Evolutionary conservation across 1,140 invertebrate species (phyloP).

Genomic region (Chelonus insularis): DNA sequence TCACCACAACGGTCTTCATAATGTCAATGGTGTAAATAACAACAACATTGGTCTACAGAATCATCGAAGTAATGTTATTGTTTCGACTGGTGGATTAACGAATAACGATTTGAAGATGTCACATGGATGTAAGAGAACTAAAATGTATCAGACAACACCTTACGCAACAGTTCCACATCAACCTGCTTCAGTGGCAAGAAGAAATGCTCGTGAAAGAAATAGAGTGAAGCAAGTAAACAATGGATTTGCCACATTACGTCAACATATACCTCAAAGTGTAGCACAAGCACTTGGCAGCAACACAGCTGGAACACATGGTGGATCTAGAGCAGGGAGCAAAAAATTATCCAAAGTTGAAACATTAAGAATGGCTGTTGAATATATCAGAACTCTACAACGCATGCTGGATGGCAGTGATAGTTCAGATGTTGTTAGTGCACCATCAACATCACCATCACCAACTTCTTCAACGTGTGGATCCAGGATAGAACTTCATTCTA

Average conservation of each 20-base stretch:
- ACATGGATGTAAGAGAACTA: constrained; percentile 43
- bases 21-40: constrained; percentile 18
- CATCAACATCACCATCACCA: constrained; percentile 37
- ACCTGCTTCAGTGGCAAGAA: constrained; percentile 82
- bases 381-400: constrained; percentile 85
- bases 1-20: constrained; percentile 42
- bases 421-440: constrained; percentile 36
- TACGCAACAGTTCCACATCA: constrained; percentile 60
- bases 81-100: constrained; percentile 40
- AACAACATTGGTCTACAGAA: constrained; percentile 31
- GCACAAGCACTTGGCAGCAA: constrained; percentile 66
- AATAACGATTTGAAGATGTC: constrained; percentile 35
- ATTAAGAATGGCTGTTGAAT: constrained; percentile 88
- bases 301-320: constrained; percentile 59
- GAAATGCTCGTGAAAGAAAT: constrained; percentile 92
- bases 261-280: constrained; percentile 82
- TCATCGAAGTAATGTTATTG: constrained; percentile 53
- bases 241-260: constrained; percentile 84
- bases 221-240: constrained; percentile 95
- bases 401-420: constrained; percentile 76
- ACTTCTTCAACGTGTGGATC: constrained; percentile 38
- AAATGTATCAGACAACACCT: constrained; percentile 56
- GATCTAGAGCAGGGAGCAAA: constrained; percentile 70
- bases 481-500: constrained; percentile 29
- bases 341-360: constrained; percentile 96